A percentile compares a stretch with the other conserved stretches of the same genome.
Evolutionary conservation across 2,888 invertebrate genomes (phyloP).

Genomic region (Melinaea marsaeus): DNA sequence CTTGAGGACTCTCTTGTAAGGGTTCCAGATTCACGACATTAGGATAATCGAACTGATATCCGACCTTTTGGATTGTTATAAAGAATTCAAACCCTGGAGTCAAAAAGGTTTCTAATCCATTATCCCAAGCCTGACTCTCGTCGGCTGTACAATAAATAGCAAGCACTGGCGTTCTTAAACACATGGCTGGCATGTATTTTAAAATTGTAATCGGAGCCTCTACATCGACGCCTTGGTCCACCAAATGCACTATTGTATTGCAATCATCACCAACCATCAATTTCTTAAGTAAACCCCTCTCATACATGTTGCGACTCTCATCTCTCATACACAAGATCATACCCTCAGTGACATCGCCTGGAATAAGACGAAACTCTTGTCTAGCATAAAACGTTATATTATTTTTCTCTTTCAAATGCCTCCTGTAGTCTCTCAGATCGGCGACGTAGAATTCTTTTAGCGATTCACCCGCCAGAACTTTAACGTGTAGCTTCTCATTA

Average conservation of each 20-base stretch:
- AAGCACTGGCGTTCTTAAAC: constrained; percentile 27
- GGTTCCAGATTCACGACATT: constrained; percentile 26
- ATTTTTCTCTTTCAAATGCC: constrained; percentile 30
- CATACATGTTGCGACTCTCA: constrained; percentile 30
- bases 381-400: constrained; percentile 32
- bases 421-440: constrained; percentile 34
- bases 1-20: constrained; percentile 9
- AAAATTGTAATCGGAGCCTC: constrained; percentile 30
- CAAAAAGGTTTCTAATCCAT: constrained; percentile 24
- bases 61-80: constrained; percentile 29
- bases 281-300: constrained; percentile 36
- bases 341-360: constrained; percentile 31
- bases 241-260: constrained; percentile 33
- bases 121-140: constrained; percentile 25
- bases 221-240: constrained; percentile 38
- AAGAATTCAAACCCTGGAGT: constrained; percentile 32
- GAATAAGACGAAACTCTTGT: constrained; percentile 23
- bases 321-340: constrained; percentile 32
- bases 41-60: constrained; percentile 29
- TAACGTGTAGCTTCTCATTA: constrained; percentile 34
- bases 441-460: constrained; percentile 39
- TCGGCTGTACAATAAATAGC: constrained; percentile 33
- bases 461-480: constrained; percentile 35
- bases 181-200: constrained; percentile 33
- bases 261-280: constrained; percentile 25